Evolutionary conservation across 2,113 vertebrate species (phyloP).

Genomic region (Hippolais icterina): DNA sequence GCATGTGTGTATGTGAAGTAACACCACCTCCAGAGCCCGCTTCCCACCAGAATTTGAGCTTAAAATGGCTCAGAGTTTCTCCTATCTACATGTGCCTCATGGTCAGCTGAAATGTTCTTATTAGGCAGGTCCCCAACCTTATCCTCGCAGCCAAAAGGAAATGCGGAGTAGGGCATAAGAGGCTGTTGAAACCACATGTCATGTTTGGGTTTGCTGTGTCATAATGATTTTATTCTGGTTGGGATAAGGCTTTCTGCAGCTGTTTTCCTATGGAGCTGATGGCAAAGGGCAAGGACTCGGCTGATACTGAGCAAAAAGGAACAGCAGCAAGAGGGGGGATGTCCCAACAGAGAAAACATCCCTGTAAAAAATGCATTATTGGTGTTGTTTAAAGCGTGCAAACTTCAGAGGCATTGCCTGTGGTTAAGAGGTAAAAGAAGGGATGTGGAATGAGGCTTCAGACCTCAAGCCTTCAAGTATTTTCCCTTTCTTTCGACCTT

Average conservation of each 20-base stretch:
- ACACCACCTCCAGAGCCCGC: slow-evolving; percentile 17
- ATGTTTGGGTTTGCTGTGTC: slow-evolving; percentile 58
- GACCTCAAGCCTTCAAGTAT: slow-evolving; percentile 22
- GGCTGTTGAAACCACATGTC: slow-evolving; percentile 61
- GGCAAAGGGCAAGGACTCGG: not conserved
- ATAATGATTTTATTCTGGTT: slow-evolving; percentile 66
- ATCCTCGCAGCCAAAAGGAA: slow-evolving; percentile 60
- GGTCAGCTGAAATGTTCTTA: slow-evolving; percentile 23
- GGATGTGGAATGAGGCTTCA: slow-evolving; percentile 39
- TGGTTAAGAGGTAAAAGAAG: slow-evolving; percentile 8
- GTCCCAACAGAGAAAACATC: not conserved
- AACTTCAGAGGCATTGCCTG: not conserved
- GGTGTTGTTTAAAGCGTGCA: not conserved
- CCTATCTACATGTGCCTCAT: slow-evolving; percentile 22
- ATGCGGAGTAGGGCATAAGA: slow-evolving; percentile 33
- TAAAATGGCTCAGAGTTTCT: slow-evolving; percentile 27
- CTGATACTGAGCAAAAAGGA: not conserved
- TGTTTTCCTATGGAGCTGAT: slow-evolving; percentile 45
- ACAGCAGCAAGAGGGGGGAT: not conserved
- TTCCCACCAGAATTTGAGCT: slow-evolving; percentile 24
- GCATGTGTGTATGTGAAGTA: not conserved
- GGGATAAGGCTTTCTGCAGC: slow-evolving; percentile 48
- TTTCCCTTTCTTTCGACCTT: not conserved
- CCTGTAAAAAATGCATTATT: not conserved
- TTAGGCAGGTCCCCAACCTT: slow-evolving; percentile 23